Evolutionary conservation across 1,140 invertebrate genomes (phyloP).

Genomic region (Cecropterus lyciades): DNA sequence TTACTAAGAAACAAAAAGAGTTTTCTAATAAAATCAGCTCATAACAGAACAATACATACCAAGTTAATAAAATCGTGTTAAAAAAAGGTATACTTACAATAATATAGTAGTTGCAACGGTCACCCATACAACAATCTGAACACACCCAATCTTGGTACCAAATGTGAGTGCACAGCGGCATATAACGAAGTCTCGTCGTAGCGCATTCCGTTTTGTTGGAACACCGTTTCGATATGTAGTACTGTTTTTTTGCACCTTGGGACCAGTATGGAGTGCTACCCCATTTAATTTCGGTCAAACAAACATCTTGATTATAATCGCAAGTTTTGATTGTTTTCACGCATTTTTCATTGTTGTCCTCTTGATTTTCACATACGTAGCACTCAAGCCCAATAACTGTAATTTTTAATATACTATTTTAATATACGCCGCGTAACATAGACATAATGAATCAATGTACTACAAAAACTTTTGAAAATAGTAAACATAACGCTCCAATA

Average conservation of each 20-base stretch:
- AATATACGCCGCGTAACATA: not conserved
- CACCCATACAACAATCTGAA: slow-evolving; percentile 98
- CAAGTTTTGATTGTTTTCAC: slow-evolving; percentile 96
- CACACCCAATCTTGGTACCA: slow-evolving; percentile 99
- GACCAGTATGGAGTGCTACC: slow-evolving; percentile 98
- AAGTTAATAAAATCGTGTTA: too few relatives aligned
- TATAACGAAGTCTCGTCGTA: slow-evolving; percentile 87
- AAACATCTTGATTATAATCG: slow-evolving; percentile 93
- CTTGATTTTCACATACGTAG: slow-evolving; percentile 97
- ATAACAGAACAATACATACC: too few relatives aligned
- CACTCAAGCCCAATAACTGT: slow-evolving; percentile 92
- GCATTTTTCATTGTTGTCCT: slow-evolving; percentile 97
- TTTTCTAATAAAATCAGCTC: too few relatives aligned
- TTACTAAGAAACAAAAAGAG: too few relatives aligned
- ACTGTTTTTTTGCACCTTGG: slow-evolving; percentile 96
- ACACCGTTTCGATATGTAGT: slow-evolving; percentile 97
- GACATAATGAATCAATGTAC: not conserved
- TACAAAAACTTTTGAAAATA: not conserved
- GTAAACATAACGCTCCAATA: not conserved
- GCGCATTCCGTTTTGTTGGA: slow-evolving; percentile 92
- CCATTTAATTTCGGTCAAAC: slow-evolving; percentile 95
- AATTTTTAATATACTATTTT: too few relatives aligned
- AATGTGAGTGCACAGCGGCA: slow-evolving; percentile 94
- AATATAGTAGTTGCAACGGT: slow-evolving; percentile 98
- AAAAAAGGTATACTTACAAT: slow-evolving; percentile 92